Conservation (phyloP, 2,888 invertebrate species). For the Ditylenchus weischeri region DNA sequence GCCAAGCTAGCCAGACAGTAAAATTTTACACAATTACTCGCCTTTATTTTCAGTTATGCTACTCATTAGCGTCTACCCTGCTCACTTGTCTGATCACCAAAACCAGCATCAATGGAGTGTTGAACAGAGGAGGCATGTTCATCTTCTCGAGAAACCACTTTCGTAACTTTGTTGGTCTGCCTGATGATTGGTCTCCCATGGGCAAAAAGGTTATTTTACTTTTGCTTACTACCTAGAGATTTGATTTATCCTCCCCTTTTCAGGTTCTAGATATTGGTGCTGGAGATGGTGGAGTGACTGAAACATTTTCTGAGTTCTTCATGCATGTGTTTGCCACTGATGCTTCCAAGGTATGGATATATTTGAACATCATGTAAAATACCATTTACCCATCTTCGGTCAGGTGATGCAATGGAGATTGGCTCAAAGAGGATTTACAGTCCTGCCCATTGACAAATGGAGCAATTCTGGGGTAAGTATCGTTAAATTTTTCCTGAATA, state of each 20-base stretch:
- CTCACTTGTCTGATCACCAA: constrained; percentile 85
- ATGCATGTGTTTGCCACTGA: constrained; percentile 77
- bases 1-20: too few species aligned
- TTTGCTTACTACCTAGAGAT: not conserved
- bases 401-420: constrained; percentile 77
- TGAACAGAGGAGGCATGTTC: constrained; percentile 84
- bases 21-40: too few species aligned
- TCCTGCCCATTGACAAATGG: constrained; percentile 60
- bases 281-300: constrained; percentile 89
- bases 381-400: constrained; percentile 11
- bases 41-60: constrained; percentile 75
- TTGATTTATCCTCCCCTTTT: not conserved
- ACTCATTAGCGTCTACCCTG: constrained; percentile 78
- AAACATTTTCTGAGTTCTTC: constrained; percentile 74
- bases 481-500: too few species aligned
- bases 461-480: constrained; percentile 16
- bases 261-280: constrained; percentile 80
- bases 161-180: constrained; percentile 65
- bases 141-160: constrained; percentile 83
- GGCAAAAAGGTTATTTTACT: constrained; percentile 25
- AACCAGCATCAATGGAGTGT: constrained; percentile 87
- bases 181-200: constrained; percentile 30
- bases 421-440: constrained; percentile 74
- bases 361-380: not conserved
- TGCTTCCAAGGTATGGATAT: constrained; percentile 68